Evolutionary conservation across 1,140 invertebrate species (phyloP).

Genomic region (Coptotermes formosanus): DNA sequence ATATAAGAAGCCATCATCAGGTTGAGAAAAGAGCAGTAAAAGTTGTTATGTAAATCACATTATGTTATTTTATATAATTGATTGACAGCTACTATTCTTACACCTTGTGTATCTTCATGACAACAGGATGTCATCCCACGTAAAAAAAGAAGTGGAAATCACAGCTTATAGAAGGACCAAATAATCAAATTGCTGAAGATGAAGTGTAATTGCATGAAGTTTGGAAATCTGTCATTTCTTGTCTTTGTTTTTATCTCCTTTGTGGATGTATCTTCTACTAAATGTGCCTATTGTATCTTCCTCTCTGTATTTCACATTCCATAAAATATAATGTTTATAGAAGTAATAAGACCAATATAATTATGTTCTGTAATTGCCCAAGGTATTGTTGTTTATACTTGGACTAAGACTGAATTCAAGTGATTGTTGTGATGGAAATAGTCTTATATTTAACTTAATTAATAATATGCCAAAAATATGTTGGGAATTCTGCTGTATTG

Average conservation of each 20-base stretch:
- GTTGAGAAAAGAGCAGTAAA: too few species aligned
- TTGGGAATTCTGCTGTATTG: constrained; percentile 2
- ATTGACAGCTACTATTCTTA: too few species aligned
- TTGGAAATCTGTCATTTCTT: too few species aligned
- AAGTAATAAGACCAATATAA: background rate
- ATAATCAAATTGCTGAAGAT: too few species aligned
- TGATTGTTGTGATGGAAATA: constrained; percentile 2
- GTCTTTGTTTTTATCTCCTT: background rate
- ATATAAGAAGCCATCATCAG: too few species aligned
- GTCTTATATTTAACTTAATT: background rate
- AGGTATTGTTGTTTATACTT: background rate
- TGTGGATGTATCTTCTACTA: background rate
- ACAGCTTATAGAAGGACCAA: too few species aligned
- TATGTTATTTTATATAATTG: too few species aligned
- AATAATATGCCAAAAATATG: background rate
- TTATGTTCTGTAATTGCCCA: background rate
- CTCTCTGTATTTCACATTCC: background rate
- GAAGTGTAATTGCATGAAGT: too few species aligned
- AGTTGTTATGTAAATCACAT: too few species aligned
- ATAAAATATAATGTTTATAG: background rate
- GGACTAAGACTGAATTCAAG: background rate
- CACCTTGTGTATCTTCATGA: too few species aligned
- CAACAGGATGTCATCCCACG: too few species aligned
- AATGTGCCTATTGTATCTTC: background rate
- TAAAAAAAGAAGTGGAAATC: too few species aligned